Percentiles rank a stretch among this genome's conserved stretches.
Evolutionary conservation across 2,113 vertebrate species (phyloP).

Genomic region (Nycticorax nycticorax): DNA sequence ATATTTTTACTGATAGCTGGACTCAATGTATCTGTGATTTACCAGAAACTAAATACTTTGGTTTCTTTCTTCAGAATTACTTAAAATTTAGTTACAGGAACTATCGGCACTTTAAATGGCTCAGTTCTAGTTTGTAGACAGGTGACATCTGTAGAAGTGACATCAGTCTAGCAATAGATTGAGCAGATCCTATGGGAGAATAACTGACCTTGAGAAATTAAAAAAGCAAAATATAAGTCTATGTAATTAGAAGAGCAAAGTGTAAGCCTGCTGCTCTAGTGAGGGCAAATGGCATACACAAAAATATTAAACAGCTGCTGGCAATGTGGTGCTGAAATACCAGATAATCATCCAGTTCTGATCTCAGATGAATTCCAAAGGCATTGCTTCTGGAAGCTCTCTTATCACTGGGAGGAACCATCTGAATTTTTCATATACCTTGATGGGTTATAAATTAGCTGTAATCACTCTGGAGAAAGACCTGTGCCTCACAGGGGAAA

Average conservation of each 20-base stretch:
- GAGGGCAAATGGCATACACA: not conserved
- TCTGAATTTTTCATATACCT: conserved; percentile 40
- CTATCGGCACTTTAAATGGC: not conserved
- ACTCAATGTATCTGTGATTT: not conserved
- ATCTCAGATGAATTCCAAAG: conserved; percentile 32
- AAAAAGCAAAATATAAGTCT: not conserved
- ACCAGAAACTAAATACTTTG: not conserved
- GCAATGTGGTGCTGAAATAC: not conserved
- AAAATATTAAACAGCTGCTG: conserved; percentile 47
- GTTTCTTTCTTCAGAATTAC: not conserved
- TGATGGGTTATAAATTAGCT: conserved; percentile 49
- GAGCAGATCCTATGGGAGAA: not conserved
- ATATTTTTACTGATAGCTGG: not conserved
- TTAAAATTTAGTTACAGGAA: not conserved
- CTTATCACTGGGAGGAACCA: not conserved
- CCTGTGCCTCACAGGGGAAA: not conserved
- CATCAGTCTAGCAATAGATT: not conserved
- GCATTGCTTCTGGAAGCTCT: conserved; percentile 11
- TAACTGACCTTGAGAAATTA: conserved; percentile 27
- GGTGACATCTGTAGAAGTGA: not conserved
- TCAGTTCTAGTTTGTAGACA: not conserved
- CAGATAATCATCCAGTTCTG: conserved; percentile 21
- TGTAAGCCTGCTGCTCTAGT: not conserved
- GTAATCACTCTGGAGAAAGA: not conserved
- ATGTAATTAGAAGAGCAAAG: not conserved